These are phyloP conservation scores for Cantharis nigra DNA, from an alignment of 2,888 invertebrate genomes.

Conservation along the genomic window DNA sequence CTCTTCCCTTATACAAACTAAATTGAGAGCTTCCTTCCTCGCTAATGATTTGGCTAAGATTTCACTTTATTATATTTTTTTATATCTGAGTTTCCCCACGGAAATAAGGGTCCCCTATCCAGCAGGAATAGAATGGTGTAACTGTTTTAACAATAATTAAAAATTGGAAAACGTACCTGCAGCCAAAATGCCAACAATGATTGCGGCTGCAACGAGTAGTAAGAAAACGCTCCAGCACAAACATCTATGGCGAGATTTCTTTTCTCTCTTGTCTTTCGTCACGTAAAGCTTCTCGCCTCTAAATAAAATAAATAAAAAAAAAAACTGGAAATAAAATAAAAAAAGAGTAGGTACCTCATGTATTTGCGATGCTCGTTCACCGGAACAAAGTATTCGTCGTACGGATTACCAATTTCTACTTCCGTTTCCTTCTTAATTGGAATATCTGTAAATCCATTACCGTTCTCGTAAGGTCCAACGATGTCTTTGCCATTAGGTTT, in stretches of 20 bases:
- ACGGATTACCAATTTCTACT: slow-evolving; percentile 70
- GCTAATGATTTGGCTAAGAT: background rate
- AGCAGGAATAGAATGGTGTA: background rate
- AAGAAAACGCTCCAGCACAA: slow-evolving; percentile 73
- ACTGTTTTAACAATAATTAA: background rate
- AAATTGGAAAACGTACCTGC: slow-evolving; percentile 65
- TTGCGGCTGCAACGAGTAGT: slow-evolving; percentile 66
- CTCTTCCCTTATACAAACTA: background rate
- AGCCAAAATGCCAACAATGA: slow-evolving; percentile 74
- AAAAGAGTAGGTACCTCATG: slow-evolving; percentile 71
- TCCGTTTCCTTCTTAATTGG: slow-evolving; percentile 69
- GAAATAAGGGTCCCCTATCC: background rate
- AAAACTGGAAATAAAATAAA: background rate
- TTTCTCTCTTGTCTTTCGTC: slow-evolving; percentile 59
- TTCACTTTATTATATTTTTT: background rate
- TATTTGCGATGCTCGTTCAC: slow-evolving; percentile 85
- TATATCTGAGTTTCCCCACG: background rate
- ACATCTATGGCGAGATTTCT: slow-evolving; percentile 67
- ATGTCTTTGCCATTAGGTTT: slow-evolving; percentile 64
- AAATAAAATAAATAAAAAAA: slow-evolving; percentile 24
- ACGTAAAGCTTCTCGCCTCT: background rate
- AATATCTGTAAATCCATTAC: slow-evolving; percentile 55
- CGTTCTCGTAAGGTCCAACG: slow-evolving; percentile 56
- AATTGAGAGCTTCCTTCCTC: background rate
- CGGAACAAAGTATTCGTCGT: slow-evolving; percentile 84